phyloP scores from a whole-genome alignment of 2,888 invertebrate species.

The Mystacides longicornis region DNA sequence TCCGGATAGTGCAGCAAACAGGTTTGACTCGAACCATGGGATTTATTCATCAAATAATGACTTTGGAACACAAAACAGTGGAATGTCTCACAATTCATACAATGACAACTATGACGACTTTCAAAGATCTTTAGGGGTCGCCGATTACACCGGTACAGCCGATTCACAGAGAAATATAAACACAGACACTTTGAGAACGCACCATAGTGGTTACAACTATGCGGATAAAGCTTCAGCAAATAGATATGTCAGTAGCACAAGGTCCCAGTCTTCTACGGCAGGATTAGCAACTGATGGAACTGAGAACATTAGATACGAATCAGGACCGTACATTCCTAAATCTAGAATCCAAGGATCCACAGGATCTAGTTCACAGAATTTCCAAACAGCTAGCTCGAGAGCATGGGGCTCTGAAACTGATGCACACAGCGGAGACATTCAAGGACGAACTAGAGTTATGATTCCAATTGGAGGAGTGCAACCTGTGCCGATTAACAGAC shows the following conservation, averaged over 20 bases:
- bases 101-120: not conserved
- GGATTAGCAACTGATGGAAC: not conserved
- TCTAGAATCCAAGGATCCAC: not conserved
- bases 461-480: not conserved
- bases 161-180: too few species aligned
- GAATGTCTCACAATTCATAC: not conserved
- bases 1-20: not conserved
- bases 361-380: not conserved
- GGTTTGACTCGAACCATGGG: constrained; percentile 1
- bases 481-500: too few species aligned
- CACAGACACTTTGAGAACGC: too few species aligned
- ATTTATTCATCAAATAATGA: not conserved
- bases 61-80: too few species aligned
- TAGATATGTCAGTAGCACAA: not conserved
- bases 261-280: not conserved
- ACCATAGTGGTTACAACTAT: not conserved
- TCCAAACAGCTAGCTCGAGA: not conserved
- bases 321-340: not conserved
- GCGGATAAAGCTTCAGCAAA: not conserved
- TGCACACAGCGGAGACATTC: not conserved
- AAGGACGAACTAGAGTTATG: not conserved
- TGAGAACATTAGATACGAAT: not conserved
- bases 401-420: not conserved
- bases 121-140: not conserved
- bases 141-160: too few species aligned